phyloP scores from a whole-genome alignment of 2,113 vertebrate genomes.

The Cottus gobio region DNA sequence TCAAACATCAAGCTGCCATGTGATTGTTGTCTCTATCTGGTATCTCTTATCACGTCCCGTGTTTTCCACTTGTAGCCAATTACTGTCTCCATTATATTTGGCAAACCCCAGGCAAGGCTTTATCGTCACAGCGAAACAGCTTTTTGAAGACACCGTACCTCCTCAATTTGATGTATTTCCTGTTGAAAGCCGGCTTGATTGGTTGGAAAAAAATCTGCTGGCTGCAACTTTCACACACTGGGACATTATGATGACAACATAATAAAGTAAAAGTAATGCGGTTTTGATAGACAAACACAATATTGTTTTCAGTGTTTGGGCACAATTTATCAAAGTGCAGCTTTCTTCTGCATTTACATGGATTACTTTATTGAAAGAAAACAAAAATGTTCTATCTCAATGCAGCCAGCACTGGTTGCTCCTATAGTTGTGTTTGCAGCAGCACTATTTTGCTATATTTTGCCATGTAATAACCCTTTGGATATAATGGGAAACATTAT shows the following conservation, averaged over 20 bases:
- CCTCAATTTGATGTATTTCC: not conserved
- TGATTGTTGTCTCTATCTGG: not conserved
- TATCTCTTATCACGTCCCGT: conserved; percentile 18
- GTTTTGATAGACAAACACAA: conserved; percentile 19
- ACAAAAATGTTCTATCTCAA: not conserved
- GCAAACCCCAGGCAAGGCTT: conserved; percentile 2
- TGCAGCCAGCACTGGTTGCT: not conserved
- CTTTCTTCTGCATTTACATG: conserved; percentile 38
- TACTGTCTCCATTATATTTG: not conserved
- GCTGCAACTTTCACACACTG: not conserved
- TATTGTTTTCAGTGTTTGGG: not conserved
- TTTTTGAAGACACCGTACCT: not conserved
- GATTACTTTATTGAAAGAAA: conserved; percentile 24
- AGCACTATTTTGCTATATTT: conserved; percentile 33
- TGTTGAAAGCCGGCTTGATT: not conserved
- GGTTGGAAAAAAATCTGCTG: not conserved
- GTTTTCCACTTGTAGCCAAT: conserved; percentile 14
- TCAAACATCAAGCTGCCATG: conserved; percentile 26
- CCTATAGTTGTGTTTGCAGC: conserved; percentile 18
- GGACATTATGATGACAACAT: not conserved
- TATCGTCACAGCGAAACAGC: not conserved
- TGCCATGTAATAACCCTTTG: conserved; percentile 34
- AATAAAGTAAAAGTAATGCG: conserved; percentile 11
- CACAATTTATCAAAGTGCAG: conserved; percentile 32
- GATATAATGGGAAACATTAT: conserved; percentile 52